Base-by-base conservation (phyloP, 2,797 vertebrate genomes). In the Clarias platycephalus region DNA sequence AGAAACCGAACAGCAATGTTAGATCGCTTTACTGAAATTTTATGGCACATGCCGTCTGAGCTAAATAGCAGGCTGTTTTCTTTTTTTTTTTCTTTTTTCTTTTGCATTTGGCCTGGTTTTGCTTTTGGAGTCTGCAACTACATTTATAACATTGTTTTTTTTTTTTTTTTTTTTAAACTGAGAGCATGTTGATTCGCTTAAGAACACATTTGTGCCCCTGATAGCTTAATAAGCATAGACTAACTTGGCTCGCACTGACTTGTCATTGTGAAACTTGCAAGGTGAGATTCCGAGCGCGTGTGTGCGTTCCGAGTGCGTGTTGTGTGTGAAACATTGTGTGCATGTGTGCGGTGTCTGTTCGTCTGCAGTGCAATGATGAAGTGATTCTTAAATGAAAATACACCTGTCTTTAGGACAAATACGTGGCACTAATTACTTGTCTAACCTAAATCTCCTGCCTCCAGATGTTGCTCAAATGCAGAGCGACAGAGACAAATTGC, bases 401-500 rank as follows among this genome's bases (percentile, higher is more conserved):
- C 94, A 95, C 94, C 94, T 95, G 95, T 95, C 94, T 95, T 95
- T 93, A 93, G 94, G 94, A 96, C 94, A 95, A 95, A 95, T 95
- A 94, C 91, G 91, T 93, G 93, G 92, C 93, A 93, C 94, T 95
- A 95, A 95, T 96, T 96, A 95, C 94, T 93, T 94, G 94, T 95
- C 95, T 95, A 95, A 95, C 94, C 95, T 94, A 95, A 96, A 95
- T 95, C 94, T 95, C 93, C 91, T 91, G 92, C 93, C 93, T 91
- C 94, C 95, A 95, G 95, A 95, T 95, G 95, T 95, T 95, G 91
- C 93, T 94, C 93, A 95, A 95, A 94, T 91, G 93, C 91, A 90
- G 90, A 76, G 89, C 92, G 95, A 95, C 94, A 94, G 90, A 95
- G 94, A 95, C 93, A 93, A 94, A 95, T 95, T 91, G 91, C 90